Base-by-base conservation (phyloP, 2,888 invertebrate genomes). In the Leucophenga maculata region DNA sequence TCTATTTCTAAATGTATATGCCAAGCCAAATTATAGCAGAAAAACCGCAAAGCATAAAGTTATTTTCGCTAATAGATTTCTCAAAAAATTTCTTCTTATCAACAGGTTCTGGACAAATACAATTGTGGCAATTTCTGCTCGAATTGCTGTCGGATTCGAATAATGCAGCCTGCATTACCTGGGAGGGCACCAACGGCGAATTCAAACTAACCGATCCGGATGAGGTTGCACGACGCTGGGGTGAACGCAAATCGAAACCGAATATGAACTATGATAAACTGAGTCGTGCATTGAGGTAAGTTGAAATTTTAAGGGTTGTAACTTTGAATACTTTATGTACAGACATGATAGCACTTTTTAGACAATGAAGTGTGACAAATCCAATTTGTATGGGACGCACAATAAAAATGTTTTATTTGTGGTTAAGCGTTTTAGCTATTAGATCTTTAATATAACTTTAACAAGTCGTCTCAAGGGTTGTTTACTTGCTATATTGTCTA, bases 231-330 rank as follows among this genome's bases (percentile, higher is more conserved):
- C 92, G 98, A 77, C 92, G 98, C 84, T 99, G 99, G 99, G 99
- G 99, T 69, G 99, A 99, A 89, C 91, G 99, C 76, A 99, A 99
- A 90, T 97, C 97, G 77, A 99, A 99, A 90, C 99, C 99, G 57
- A 99, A 99, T 90, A 99, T 99, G 99, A 99, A 99, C 91, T 99
- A 99, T 90, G 99, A 99, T 90, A 99, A 99, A 90, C 93, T 99
- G 84, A 97, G 97, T 88, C 93, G 99, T 79, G 99, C 99, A 66
- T 91, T 98, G 86, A 94, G 97, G 93, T 99, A 92, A 90, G 90
- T 74, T 59, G 20, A 14, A 14, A 20, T 46, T 18, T 62, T 64
- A 44, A 64, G 64, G 68, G 64, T 68, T 44, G 59, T 59, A 44
- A 4, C 13, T 14, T 14, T 64, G 20, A n/a, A 22, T 79, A 44